A percentile compares a stretch with the other conserved stretches of the same genome.
Conservation (phyloP, 2,113 vertebrate genomes). For the Ibidorhyncha struthersii region DNA sequence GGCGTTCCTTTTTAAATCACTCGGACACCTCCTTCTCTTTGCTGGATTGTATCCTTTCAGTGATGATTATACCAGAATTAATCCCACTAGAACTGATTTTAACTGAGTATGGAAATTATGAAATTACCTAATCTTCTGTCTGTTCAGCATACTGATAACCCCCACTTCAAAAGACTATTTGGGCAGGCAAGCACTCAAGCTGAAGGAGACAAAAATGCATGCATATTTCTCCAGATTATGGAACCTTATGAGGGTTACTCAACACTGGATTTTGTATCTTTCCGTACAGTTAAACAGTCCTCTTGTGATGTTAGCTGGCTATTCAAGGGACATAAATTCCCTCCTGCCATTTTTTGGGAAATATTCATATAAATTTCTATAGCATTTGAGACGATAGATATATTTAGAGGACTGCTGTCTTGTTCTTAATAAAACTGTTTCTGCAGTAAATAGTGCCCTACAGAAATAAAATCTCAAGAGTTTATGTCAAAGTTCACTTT, state of each 20-base stretch:
- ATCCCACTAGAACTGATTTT: background rate
- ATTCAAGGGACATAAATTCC: background rate
- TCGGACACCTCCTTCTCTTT: background rate
- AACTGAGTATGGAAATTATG: background rate
- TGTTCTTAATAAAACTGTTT: background rate
- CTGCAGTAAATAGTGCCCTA: background rate
- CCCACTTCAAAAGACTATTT: background rate
- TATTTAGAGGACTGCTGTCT: background rate
- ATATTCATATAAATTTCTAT: background rate
- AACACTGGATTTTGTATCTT: background rate
- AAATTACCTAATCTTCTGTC: background rate
- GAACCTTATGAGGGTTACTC: background rate
- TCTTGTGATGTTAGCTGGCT: background rate
- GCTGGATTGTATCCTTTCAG: background rate
- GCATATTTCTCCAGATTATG: background rate
- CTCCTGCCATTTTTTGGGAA: background rate
- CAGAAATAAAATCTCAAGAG: background rate
- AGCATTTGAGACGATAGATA: background rate
- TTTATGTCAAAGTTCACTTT: background rate
- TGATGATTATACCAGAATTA: background rate
- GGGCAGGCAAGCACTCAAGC: background rate
- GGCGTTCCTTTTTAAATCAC: background rate
- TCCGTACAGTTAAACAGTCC: background rate
- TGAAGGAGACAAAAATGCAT: background rate
- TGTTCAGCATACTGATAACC: background rate